Conservation (phyloP, 2,113 vertebrate genomes). For the Hypomesus transpacificus region DNA sequence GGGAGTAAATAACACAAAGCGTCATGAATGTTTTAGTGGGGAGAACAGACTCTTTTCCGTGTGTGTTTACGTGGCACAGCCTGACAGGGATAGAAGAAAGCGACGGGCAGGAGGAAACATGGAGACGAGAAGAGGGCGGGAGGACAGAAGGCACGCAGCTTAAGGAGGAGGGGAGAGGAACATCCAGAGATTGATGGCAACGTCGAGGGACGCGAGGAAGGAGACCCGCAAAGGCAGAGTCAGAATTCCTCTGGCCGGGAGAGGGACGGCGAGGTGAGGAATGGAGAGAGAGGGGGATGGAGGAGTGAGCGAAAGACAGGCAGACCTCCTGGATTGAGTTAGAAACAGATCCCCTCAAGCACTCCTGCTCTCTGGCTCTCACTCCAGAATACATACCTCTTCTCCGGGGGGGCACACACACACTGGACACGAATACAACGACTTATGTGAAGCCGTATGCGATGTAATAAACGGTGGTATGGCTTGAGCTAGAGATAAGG, state of each 20-base stretch:
- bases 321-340: conserved; percentile 3
- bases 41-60: conserved; percentile 7
- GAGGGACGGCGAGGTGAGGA: not conserved
- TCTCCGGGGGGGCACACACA: not conserved
- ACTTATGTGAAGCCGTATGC: no score
- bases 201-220: not conserved
- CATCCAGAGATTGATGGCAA: not conserved
- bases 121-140: not conserved
- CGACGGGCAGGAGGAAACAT: not conserved
- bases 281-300: conserved; percentile 1
- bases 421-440: not conserved
- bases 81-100: not conserved
- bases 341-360: conserved; percentile 7
- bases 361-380: not conserved
- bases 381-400: conserved; percentile 1
- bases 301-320: not conserved
- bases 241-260: not conserved
- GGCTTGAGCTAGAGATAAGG: no score
- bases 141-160: not conserved
- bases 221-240: not conserved
- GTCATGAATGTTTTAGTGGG: conserved; percentile 22
- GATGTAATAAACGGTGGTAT: no score
- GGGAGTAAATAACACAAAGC: conserved; percentile 5
- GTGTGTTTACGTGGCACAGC: conserved; percentile 16
- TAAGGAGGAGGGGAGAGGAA: not conserved